Conservation (phyloP, 2,113 vertebrate species). For the Corydoras sp. region DNA sequence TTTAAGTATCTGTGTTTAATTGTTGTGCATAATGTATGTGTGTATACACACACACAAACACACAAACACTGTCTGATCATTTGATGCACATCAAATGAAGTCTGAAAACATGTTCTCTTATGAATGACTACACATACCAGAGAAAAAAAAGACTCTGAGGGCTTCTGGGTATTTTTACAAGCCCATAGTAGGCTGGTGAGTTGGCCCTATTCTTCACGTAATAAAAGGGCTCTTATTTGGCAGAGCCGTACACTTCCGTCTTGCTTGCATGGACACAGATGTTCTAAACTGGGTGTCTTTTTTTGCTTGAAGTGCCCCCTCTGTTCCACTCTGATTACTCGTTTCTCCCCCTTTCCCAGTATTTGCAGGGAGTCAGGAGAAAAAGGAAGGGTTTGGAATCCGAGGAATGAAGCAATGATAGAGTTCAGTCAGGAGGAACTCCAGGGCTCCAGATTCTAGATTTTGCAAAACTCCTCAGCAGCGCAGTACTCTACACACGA, state of each 20-base stretch:
- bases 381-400: constrained; percentile 65
- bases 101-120: no score
- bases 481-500: constrained; percentile 13
- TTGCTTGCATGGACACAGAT: constrained; percentile 48
- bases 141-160: constrained; percentile 8
- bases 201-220: constrained; percentile 31
- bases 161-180: constrained; percentile 12
- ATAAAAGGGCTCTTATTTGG: constrained; percentile 37
- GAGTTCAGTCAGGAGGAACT: constrained; percentile 55
- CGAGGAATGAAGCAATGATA: constrained; percentile 62
- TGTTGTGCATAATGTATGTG: no score
- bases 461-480: constrained; percentile 36
- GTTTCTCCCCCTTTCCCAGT: constrained; percentile 15
- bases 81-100: no score
- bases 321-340: constrained; percentile 35
- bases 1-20: no score
- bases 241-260: constrained; percentile 52
- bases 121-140: constrained; percentile 2
- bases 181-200: constrained; percentile 22
- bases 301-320: constrained; percentile 42
- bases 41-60: no score
- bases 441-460: constrained; percentile 42
- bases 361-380: constrained; percentile 48
- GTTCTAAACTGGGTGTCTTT: constrained; percentile 39
- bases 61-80: no score